A percentile compares a stretch with the other conserved stretches of the same genome.
Conservation (phyloP, 2,888 invertebrate genomes). For the Lobophora halterata region DNA sequence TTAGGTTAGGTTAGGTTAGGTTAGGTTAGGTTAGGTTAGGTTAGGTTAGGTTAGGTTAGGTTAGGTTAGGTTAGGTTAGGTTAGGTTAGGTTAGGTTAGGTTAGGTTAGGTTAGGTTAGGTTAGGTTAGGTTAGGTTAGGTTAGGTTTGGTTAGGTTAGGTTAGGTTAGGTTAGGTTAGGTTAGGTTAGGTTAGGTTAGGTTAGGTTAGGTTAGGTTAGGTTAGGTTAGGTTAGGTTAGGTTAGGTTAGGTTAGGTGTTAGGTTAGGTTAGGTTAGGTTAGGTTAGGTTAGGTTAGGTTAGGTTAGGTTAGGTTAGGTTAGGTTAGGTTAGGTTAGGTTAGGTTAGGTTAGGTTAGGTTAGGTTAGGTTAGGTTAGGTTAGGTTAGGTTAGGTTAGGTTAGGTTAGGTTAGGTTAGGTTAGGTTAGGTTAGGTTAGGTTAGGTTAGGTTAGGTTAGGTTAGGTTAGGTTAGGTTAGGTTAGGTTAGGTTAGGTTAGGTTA, state of each 20-base stretch:
- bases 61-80: background rate
- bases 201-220: constrained; percentile 12
- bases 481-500: constrained; percentile 10
- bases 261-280: constrained; percentile 11
- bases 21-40: constrained; percentile 12
- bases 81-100: background rate
- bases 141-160: constrained; percentile 6
- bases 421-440: constrained; percentile 12
- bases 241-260: constrained; percentile 4
- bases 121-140: constrained; percentile 6
- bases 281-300: constrained; percentile 12
- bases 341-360: constrained; percentile 5
- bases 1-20: constrained; percentile 5
- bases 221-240: constrained; percentile 6
- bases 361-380: constrained; percentile 1
- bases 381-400: constrained; percentile 9
- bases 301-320: constrained; percentile 9
- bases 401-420: constrained; percentile 10
- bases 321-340: constrained; percentile 6
- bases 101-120: constrained; percentile 2
- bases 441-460: constrained; percentile 11
- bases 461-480: constrained; percentile 7
- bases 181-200: constrained; percentile 6
- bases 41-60: constrained; percentile 8
- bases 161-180: constrained; percentile 3